Evolutionary conservation across 2,888 invertebrate species (phyloP).

Genomic region (Coelopa pilipes): DNA sequence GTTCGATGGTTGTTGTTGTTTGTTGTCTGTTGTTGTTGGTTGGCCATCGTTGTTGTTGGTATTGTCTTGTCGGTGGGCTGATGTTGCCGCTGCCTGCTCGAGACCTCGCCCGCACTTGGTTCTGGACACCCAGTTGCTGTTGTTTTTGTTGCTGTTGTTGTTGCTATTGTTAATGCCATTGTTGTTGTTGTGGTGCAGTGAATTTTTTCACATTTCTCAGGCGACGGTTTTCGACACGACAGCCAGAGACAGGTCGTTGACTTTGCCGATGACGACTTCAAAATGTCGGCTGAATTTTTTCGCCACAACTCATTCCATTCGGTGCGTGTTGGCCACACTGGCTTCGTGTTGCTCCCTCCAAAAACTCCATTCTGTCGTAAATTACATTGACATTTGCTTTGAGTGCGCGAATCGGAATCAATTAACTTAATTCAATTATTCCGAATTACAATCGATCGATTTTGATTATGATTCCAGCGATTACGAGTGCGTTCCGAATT

Average conservation of each 20-base stretch:
- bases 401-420: not conserved
- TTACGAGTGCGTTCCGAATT: too few species aligned
- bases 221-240: not conserved
- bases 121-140: not conserved
- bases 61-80: too few species aligned
- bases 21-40: constrained; percentile 2
- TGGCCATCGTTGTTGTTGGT: not conserved
- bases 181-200: not conserved
- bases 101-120: not conserved
- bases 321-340: too few species aligned
- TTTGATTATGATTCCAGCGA: too few species aligned
- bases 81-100: not conserved
- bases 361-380: too few species aligned
- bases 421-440: not conserved
- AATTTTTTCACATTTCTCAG: not conserved
- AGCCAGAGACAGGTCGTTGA: not conserved
- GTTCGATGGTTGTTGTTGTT: not conserved
- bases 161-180: not conserved
- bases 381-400: not conserved
- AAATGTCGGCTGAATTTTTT: too few species aligned
- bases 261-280: too few species aligned
- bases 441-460: not conserved
- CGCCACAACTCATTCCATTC: too few species aligned
- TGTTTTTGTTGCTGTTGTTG: not conserved
- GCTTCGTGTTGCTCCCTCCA: too few species aligned